Evolutionary conservation across 2,888 invertebrate genomes (phyloP), one percentile per base, ranked within the genome.

Genomic region (Charanyca ferruginea): DNA sequence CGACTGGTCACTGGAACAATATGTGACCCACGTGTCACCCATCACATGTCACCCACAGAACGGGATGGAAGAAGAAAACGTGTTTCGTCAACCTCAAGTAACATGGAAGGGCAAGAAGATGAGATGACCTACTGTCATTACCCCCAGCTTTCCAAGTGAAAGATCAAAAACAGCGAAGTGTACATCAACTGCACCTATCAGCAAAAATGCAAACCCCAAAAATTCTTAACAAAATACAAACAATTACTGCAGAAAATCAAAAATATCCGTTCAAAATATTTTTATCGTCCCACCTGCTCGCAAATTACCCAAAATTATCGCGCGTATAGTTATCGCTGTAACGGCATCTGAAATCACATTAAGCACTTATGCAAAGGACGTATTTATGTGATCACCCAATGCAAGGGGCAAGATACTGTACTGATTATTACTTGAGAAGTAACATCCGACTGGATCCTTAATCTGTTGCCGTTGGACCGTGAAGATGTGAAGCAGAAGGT

Each of bases 341-440:
- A 79, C 73, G 79, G 77, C 67, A 77, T 58, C 82, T 66, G 59
- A 65, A 70, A 67, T 45, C 42, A 69, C 60, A 35, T 44, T 52
- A 42, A 75, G 61, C 44, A 66, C 76, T 74, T 65, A 69, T n/a
- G 44, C 44, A 63, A 71, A 42, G 45, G 8, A 69, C 60, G 44
- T 54, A 18, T 65, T 73, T 79, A 73, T 74, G 47, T 79, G 54
- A 47, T 66, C 55, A 25, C 35, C 47, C 25, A 32, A 23, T 49
- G 20, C 28, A 49, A 9, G 55, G n/a, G 25, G 51, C 32, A 63
- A 53, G 32, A 49, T 66, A 20, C 58, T 59, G 74, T 66, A 20
- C 58, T 59, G 74, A 73, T 55, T 47, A 66, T 44, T 65, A 58
- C 28, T 58, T 73, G 45, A 44, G 58, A 73, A 42, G 47, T 22